Conservation (phyloP, 1,140 invertebrate species). For the Heliconius himera region DNA sequence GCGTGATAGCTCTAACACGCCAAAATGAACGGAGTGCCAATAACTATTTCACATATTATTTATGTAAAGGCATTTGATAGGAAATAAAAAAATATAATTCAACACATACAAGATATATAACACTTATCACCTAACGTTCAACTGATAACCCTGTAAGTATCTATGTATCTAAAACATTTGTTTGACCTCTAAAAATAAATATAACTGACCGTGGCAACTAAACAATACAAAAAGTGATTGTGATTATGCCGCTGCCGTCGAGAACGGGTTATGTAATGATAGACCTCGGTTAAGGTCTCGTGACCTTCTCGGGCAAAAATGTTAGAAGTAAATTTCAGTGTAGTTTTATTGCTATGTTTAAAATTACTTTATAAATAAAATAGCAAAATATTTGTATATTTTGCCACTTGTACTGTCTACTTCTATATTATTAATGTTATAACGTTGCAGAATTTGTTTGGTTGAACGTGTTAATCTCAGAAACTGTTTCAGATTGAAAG, state of each 20-base stretch:
- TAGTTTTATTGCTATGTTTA: neutral
- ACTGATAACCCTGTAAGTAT: neutral
- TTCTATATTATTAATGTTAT: no score
- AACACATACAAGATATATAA: neutral
- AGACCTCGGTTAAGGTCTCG: conserved; percentile 6
- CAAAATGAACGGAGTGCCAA: no score
- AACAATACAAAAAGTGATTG: conserved; percentile 38
- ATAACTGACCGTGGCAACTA: conserved; percentile 12
- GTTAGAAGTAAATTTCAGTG: neutral
- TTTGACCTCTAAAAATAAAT: conserved; percentile 9
- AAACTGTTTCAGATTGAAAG: no score
- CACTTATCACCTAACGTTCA: neutral
- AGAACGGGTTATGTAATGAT: neutral
- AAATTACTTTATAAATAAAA: neutral
- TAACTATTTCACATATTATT: no score
- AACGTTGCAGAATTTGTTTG: no score
- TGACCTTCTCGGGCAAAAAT: conserved; percentile 6
- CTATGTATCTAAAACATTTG: conserved; percentile 5
- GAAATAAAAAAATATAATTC: no score
- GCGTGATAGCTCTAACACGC: no score
- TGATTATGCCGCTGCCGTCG: conserved; percentile 7
- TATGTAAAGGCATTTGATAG: no score
- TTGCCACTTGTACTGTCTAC: no score
- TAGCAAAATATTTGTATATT: neutral
- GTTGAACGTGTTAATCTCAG: no score